A percentile compares a stretch with the other conserved stretches of the same genome.
These are phyloP conservation scores for Suricata suricatta DNA, from an alignment of 2,113 vertebrate species.

Conservation along the genomic window DNA sequence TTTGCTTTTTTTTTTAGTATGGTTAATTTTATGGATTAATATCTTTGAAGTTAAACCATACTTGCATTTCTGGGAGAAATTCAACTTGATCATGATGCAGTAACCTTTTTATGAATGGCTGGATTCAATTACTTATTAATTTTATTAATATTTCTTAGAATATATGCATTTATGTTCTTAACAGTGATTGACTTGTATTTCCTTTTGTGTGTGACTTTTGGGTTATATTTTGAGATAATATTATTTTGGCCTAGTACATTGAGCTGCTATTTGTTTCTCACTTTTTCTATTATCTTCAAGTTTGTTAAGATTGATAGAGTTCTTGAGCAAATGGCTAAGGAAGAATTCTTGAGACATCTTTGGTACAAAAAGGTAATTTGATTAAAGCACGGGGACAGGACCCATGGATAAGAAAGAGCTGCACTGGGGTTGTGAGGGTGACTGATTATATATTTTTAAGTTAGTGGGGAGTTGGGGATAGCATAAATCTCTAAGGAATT, in stretches of 20 bases:
- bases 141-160: background rate
- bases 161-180: background rate
- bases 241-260: background rate
- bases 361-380: no score
- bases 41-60: background rate
- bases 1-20: background rate
- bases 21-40: background rate
- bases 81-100: background rate
- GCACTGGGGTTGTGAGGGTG: no score
- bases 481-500: no score
- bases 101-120: background rate
- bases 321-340: no score
- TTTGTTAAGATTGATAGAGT: no score
- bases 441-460: no score
- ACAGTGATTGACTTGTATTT: background rate
- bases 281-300: background rate
- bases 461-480: no score
- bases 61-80: background rate
- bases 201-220: background rate
- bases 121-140: background rate
- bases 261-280: background rate
- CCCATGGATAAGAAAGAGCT: no score
- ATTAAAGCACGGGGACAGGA: no score
- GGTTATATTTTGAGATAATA: background rate
- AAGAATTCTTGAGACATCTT: no score